phyloP scores from a whole-genome alignment of 53 echinoderm and acorn worm genomes.

The Echinarachnius parma region DNA sequence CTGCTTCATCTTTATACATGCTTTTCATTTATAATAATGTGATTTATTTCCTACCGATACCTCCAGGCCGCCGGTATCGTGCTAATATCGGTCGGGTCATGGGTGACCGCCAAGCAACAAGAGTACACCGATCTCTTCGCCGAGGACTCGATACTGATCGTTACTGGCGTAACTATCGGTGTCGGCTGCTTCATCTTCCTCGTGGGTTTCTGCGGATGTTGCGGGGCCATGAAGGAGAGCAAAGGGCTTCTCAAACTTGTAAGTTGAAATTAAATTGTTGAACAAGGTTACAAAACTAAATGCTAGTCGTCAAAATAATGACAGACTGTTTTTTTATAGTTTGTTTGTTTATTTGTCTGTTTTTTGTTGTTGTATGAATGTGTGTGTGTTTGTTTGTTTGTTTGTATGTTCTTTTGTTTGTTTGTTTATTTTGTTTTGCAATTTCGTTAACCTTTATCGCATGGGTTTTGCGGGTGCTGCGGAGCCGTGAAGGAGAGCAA shows the following conservation, averaged over 20 bases:
- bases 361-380: too few species aligned
- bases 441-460: too few species aligned
- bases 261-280: too few species aligned
- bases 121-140: conserved; percentile 62
- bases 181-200: conserved; percentile 54
- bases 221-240: conserved; percentile 54
- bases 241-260: conserved; percentile 49
- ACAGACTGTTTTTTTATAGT: too few species aligned
- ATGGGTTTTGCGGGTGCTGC: conserved; percentile 70
- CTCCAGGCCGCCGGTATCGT: conserved; percentile 67
- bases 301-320: too few species aligned
- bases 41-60: too few species aligned
- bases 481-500: conserved; percentile 53
- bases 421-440: too few species aligned
- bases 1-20: conserved; percentile 58
- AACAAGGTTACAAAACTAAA: too few species aligned
- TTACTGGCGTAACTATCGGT: conserved; percentile 63
- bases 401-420: too few species aligned
- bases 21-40: too few species aligned
- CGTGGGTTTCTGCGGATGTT: conserved; percentile 68
- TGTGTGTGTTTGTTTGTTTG: too few species aligned
- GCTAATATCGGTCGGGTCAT: conserved; percentile 68
- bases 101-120: conserved; percentile 51
- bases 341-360: too few species aligned
- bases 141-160: conserved; percentile 52